Percentiles rank a stretch among this genome's conserved stretches.
phyloP scores from a whole-genome alignment of 2,797 vertebrate species.

The Crenuchus spilurus region DNA sequence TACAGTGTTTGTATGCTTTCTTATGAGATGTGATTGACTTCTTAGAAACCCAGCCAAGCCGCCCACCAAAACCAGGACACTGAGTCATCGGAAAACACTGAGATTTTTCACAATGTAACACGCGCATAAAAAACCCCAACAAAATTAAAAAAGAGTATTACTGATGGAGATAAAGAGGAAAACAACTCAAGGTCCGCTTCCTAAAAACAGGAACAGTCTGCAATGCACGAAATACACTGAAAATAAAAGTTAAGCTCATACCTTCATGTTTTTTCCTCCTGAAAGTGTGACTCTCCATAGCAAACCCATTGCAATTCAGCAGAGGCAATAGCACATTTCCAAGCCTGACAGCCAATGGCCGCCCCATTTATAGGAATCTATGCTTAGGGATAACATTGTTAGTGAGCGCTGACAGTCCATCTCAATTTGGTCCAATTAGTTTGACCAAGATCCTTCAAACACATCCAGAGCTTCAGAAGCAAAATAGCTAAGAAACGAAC shows the following conservation, averaged over 20 bases:
- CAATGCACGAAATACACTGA: not conserved
- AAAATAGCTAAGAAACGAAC: not conserved
- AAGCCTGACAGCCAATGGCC: constrained; percentile 51
- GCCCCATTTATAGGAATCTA: constrained; percentile 74
- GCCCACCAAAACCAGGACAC: constrained; percentile 1
- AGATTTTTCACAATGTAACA: not conserved
- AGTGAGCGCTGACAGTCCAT: constrained; percentile 69
- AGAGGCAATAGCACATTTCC: constrained; percentile 53
- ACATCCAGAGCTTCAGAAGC: constrained; percentile 30
- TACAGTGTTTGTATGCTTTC: too few species aligned
- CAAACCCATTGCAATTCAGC: constrained; percentile 67
- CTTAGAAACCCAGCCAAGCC: constrained; percentile 12
- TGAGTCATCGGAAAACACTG: not conserved
- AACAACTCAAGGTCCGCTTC: not conserved
- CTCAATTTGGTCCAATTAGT: constrained; percentile 65
- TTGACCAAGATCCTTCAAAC: constrained; percentile 53
- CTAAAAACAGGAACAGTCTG: not conserved
- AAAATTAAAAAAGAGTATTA: not conserved
- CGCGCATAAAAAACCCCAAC: too few species aligned
- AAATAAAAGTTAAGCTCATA: constrained; percentile 63
- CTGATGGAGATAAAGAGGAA: not conserved
- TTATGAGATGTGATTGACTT: not conserved
- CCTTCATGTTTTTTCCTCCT: constrained; percentile 80
- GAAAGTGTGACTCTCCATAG: constrained; percentile 76
- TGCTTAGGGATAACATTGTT: constrained; percentile 70